Conservation (phyloP, 30 jellyfish, hydroid and myxozoan species). For the Aurelia coerulea region DNA sequence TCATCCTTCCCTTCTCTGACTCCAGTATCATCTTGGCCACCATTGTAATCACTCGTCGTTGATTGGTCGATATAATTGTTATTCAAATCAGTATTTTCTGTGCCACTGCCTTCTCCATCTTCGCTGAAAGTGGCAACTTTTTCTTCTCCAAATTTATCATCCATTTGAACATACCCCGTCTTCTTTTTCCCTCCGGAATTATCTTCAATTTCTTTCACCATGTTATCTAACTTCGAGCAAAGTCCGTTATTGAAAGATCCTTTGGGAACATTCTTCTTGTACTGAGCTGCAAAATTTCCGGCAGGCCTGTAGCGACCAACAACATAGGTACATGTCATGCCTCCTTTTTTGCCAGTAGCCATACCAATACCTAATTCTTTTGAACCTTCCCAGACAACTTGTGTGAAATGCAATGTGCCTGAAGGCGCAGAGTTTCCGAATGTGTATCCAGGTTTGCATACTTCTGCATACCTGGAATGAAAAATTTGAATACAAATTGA, state of each 20-base stretch:
- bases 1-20: background rate
- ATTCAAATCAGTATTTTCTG: no score
- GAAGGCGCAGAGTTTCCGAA: conserved; percentile 74
- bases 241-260: conserved; percentile 49
- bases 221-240: conserved; percentile 42
- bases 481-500: background rate
- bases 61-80: no score
- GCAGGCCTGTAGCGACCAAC: conserved; percentile 86
- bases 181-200: conserved; percentile 8
- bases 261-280: conserved; percentile 61
- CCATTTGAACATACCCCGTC: conserved; percentile 13
- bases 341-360: conserved; percentile 79
- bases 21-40: background rate
- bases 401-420: conserved; percentile 86
- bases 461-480: conserved; percentile 79
- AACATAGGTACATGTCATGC: conserved; percentile 75
- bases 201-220: conserved; percentile 33
- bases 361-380: conserved; percentile 82
- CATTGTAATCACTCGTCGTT: background rate
- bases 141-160: conserved; percentile 56
- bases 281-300: conserved; percentile 78
- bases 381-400: conserved; percentile 89
- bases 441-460: conserved; percentile 81
- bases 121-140: conserved; percentile 9
- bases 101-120: no score